These are phyloP conservation scores for Vanacampus margaritifer DNA, from an alignment of 2,113 vertebrate species.

Conservation along the genomic window DNA sequence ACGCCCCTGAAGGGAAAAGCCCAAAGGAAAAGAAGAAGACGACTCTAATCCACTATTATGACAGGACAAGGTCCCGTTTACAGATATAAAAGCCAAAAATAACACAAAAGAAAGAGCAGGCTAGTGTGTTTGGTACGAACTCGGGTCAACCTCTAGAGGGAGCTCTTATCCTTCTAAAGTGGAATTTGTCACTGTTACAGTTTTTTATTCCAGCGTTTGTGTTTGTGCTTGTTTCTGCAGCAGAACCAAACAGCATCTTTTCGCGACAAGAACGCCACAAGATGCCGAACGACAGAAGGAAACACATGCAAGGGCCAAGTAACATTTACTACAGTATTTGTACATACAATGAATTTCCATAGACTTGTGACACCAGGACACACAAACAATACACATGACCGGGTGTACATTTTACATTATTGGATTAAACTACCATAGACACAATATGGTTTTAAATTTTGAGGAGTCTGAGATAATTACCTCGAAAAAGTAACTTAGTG, in stretches of 20 bases:
- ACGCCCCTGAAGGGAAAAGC: no score
- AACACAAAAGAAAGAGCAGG: neutral
- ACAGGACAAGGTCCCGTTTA: neutral
- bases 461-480: no score
- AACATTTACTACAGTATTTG: neutral
- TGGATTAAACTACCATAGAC: no score
- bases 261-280: neutral
- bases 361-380: neutral
- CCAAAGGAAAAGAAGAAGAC: no score
- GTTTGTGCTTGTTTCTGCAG: neutral
- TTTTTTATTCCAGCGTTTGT: neutral
- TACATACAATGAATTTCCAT: neutral
- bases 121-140: neutral
- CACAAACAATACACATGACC: neutral
- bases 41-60: constrained; percentile 16
- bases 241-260: constrained; percentile 9
- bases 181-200: neutral
- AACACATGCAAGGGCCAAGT: neutral
- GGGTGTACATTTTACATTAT: neutral
- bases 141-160: constrained; percentile 51
- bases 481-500: no score
- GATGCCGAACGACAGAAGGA: no score
- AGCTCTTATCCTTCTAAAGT: constrained; percentile 55
- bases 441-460: no score
- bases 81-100: constrained; percentile 5